These are phyloP conservation scores for Spinus olivaceus DNA, from an alignment of 2,797 vertebrate genomes.

Conservation along the genomic window DNA sequence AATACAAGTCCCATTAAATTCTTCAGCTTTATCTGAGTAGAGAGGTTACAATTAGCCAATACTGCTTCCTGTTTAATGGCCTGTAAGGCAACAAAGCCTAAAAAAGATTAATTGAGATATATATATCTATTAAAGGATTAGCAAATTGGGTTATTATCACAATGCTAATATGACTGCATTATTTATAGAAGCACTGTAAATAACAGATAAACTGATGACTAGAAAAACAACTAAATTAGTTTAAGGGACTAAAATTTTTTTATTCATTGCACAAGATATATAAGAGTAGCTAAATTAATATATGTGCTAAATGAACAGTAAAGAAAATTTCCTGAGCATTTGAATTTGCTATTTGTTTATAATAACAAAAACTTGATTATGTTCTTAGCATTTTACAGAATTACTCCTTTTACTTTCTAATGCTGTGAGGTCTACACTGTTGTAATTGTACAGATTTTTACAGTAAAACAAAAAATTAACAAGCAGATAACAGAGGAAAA, in stretches of 20 bases:
- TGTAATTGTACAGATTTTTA: background rate
- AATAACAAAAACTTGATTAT: background rate
- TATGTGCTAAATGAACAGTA: background rate
- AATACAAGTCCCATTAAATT: background rate
- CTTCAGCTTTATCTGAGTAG: background rate
- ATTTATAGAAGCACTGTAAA: constrained; percentile 6
- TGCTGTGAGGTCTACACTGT: background rate
- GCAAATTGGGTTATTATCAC: background rate
- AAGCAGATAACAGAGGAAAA: background rate
- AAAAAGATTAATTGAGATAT: background rate
- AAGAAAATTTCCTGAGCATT: background rate
- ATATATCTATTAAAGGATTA: background rate
- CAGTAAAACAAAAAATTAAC: background rate
- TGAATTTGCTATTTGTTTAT: background rate
- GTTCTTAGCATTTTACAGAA: background rate
- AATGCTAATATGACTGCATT: background rate
- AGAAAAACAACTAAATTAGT: constrained; percentile 8
- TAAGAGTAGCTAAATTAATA: background rate
- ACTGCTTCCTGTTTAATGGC: background rate
- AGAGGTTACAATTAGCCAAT: background rate
- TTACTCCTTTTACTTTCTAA: background rate
- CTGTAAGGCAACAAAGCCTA: background rate
- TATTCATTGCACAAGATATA: background rate
- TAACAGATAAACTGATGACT: background rate
- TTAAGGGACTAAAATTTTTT: background rate